phyloP scores from a whole-genome alignment of 2,888 invertebrate genomes.

The Megastigmus dorsalis region DNA sequence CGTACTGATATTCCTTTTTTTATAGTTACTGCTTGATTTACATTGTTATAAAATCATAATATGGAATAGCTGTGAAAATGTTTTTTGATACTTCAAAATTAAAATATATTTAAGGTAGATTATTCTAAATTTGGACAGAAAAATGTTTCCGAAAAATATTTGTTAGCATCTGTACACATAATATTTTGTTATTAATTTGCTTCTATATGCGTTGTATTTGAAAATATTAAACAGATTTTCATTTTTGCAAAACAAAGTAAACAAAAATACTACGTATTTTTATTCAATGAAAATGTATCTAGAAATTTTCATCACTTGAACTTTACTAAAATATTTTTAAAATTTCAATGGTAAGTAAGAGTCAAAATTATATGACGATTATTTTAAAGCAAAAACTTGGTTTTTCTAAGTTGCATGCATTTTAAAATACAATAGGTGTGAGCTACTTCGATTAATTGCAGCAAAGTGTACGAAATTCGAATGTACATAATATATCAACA shows the following conservation, averaged over 20 bases:
- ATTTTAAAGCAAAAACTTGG: background rate
- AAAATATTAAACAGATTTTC: slow-evolving; percentile 35
- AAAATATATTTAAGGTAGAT: background rate
- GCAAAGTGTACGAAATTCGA: too few species aligned
- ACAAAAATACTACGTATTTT: slow-evolving; percentile 12
- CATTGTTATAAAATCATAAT: slow-evolving; percentile 4
- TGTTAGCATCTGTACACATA: slow-evolving; percentile 17
- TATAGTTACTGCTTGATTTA: slow-evolving; percentile 1
- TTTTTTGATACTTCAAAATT: slow-evolving; percentile 9
- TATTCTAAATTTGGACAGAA: slow-evolving; percentile 6
- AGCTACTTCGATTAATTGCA: background rate
- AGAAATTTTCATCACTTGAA: background rate
- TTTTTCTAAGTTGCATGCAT: background rate
- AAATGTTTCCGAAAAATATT: slow-evolving; percentile 23
- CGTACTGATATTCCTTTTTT: slow-evolving; percentile 22
- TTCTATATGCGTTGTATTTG: slow-evolving; percentile 50
- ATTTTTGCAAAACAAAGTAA: slow-evolving; percentile 42
- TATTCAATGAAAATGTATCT: slow-evolving; percentile 6
- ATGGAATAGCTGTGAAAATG: slow-evolving; percentile 7
- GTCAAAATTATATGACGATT: background rate
- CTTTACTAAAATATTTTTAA: background rate
- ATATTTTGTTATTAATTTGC: slow-evolving; percentile 46
- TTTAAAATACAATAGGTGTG: background rate
- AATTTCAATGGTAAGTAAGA: slow-evolving; percentile 26
- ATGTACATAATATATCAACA: slow-evolving; percentile 8